phyloP scores from a whole-genome alignment of 1,140 invertebrate genomes.

The Drosophila ogumai region DNA sequence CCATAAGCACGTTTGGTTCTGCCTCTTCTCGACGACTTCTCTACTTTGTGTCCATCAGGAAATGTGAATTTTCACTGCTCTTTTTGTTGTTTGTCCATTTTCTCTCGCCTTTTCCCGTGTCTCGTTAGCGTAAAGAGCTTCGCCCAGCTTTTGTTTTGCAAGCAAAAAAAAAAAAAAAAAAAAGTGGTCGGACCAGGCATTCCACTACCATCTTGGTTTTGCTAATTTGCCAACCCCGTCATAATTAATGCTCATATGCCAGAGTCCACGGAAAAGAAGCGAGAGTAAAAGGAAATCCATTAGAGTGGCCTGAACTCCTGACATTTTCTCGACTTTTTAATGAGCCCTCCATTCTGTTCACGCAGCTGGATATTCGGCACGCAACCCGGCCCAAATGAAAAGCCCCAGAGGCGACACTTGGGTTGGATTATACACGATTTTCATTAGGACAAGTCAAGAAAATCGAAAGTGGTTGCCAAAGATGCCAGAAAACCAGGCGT shows the following conservation, averaged over 20 bases:
- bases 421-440: slow-evolving; percentile 48
- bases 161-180: slow-evolving; percentile 14
- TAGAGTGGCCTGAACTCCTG: slow-evolving; percentile 57
- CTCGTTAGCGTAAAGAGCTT: slow-evolving; percentile 30
- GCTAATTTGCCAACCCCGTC: slow-evolving; percentile 52
- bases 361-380: slow-evolving; percentile 13
- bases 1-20: slow-evolving; percentile 40
- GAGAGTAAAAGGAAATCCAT: slow-evolving; percentile 35
- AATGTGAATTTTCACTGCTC: slow-evolving; percentile 22
- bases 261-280: background rate
- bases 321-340: slow-evolving; percentile 58
- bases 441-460: slow-evolving; percentile 41
- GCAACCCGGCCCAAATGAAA: slow-evolving; percentile 23
- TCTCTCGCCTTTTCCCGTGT: slow-evolving; percentile 17
- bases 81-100: slow-evolving; percentile 26
- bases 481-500: slow-evolving; percentile 32
- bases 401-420: slow-evolving; percentile 13
- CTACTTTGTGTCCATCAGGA: slow-evolving; percentile 35
- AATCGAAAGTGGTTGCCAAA: slow-evolving; percentile 55
- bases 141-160: slow-evolving; percentile 20
- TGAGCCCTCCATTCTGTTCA: slow-evolving; percentile 25
- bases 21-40: slow-evolving; percentile 9
- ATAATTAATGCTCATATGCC: slow-evolving; percentile 44
- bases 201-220: slow-evolving; percentile 11
- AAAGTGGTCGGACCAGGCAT: background rate